A percentile compares a stretch with the other conserved stretches of the same genome.
Evolutionary conservation across 37 sponge, comb jelly and placozoan species (phyloP).

Genomic region (Cliona cf. orientalis): DNA sequence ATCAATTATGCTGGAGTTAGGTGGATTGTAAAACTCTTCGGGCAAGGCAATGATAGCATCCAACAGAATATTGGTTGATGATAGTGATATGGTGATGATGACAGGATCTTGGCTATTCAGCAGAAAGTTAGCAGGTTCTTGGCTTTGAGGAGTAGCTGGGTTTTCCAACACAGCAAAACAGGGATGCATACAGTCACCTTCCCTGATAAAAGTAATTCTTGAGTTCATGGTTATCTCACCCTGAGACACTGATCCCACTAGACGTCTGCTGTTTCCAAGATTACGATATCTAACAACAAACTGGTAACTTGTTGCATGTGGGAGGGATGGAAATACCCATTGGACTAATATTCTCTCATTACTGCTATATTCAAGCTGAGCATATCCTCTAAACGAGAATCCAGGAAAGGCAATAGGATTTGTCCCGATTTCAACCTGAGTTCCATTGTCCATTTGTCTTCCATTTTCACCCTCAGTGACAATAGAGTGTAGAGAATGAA

Average conservation of each 20-base stretch:
- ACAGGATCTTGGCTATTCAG: no score
- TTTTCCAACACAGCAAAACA: no score
- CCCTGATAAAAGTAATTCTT: no score
- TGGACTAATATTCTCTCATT: constrained; percentile 8
- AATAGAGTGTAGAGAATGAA: constrained; percentile 21
- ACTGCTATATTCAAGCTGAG: neutral
- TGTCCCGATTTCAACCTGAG: neutral
- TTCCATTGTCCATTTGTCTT: neutral
- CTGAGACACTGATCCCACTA: neutral
- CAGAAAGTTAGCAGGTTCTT: no score
- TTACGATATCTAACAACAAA: neutral
- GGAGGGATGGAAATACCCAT: constrained; percentile 21
- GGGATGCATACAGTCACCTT: no score
- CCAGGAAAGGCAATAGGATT: constrained; percentile 17
- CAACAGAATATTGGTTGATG: neutral
- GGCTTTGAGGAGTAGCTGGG: no score
- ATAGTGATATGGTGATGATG: no score
- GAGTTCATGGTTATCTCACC: no score
- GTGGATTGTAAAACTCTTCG: constrained; percentile 25
- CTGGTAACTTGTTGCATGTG: neutral
- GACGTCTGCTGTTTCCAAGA: neutral
- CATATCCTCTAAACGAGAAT: constrained; percentile 26
- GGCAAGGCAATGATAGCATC: constrained; percentile 36
- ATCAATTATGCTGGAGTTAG: neutral
- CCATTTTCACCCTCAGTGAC: constrained; percentile 41